Base-by-base conservation (phyloP, 2,888 invertebrate species). In the Synanthedon vespiformis region DNA sequence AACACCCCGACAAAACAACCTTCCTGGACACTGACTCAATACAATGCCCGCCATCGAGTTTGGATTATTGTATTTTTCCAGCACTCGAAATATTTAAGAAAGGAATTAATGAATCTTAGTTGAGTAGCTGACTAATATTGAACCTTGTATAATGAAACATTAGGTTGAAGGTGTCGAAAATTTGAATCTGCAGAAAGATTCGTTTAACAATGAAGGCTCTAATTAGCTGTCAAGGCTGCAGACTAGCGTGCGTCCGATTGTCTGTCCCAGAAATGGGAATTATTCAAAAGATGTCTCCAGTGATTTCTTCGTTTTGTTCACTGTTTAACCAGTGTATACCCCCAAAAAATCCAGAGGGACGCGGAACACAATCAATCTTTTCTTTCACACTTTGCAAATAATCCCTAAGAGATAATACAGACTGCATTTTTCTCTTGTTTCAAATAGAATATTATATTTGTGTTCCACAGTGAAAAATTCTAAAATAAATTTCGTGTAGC, bases 1-100 rank as follows among this genome's bases (percentile, higher is more conserved):
- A 81, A 80, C 77, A 74, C 79, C 76, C 81, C 71, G 72, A 74
- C 76, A 79, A 81, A 84, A 77, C 78, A 84, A 77, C 77, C 84
- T 85, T 86, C 84, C 85, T 87, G 86, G 86, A 87, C 87, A 86
- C 80, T 78, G 82, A 72, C 77, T 82, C 81, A 80, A 84, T 82
- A 87, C 87, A 87, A 87, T 84, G 63, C 69, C 70, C 67, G 65
- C 77, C 68, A 84, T 85, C 84, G 34, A 78, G 67, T 70, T 69
- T 68, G 75, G 81, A 84, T 87, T 86, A 86, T 86, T 85, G 77
- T 84, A 85, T 87, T 86, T 85, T 86, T 87, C 79, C 80, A 78
- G 71, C 72, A 77, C 78, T 80, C 77, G 67, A 81, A 80, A 81
- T 82, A 79, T 81, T 79, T 80, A 82, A 85, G 83, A 80, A 83